Percentiles rank a stretch among this genome's conserved stretches.
Evolutionary conservation across 2,797 vertebrate species (phyloP).

Genomic region (Sebastes iracundus): DNA sequence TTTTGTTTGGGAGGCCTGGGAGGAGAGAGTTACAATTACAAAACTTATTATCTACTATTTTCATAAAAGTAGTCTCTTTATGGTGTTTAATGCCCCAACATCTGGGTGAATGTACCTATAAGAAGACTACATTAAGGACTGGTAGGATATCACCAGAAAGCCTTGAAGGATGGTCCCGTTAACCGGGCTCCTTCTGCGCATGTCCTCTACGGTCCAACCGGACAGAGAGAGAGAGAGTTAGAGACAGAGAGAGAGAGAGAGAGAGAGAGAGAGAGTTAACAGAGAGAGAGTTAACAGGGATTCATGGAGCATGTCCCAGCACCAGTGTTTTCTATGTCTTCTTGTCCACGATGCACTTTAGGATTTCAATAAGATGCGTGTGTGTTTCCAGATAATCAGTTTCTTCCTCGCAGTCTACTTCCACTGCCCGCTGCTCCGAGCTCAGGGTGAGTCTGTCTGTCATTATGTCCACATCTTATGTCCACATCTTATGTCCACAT

Average conservation of each 20-base stretch:
- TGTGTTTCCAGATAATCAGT: constrained; percentile 79
- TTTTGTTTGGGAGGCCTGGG: too few species aligned
- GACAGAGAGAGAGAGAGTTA: constrained; percentile 24
- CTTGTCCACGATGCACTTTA: constrained; percentile 84
- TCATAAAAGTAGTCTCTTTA: not conserved
- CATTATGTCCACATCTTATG: not conserved
- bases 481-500: not conserved
- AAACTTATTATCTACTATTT: too few species aligned
- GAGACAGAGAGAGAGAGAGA: constrained; percentile 33
- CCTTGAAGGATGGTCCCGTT: not conserved
- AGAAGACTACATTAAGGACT: too few species aligned
- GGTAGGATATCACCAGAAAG: not conserved
- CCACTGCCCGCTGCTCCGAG: constrained; percentile 66
- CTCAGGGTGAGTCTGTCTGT: constrained; percentile 83
- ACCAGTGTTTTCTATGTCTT: constrained; percentile 66
- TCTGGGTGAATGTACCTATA: too few species aligned
- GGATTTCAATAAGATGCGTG: constrained; percentile 85
- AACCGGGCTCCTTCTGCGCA: constrained; percentile 41
- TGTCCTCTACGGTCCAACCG: constrained; percentile 14
- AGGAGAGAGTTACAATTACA: too few species aligned
- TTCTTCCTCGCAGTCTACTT: constrained; percentile 79
- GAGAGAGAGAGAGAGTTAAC: constrained; percentile 8
- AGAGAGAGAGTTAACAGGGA: constrained; percentile 51
- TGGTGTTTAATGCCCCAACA: not conserved
- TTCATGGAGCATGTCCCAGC: constrained; percentile 76